Evolutionary conservation across 1,140 invertebrate species (phyloP), one percentile per base, ranked within the genome.

Genomic region (Cotesia vestalis): DNA sequence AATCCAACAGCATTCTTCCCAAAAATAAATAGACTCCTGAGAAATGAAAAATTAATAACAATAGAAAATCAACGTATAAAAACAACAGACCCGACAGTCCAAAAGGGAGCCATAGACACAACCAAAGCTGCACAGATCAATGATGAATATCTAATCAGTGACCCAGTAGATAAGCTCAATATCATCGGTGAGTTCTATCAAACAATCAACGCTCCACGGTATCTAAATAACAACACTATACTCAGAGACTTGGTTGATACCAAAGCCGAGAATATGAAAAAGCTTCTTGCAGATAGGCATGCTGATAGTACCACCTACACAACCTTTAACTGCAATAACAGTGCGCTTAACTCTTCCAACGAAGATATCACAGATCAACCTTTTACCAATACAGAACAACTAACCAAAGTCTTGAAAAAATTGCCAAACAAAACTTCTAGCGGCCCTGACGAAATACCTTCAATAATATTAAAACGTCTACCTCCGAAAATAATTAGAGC

Each of bases 381-480:
- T 12, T 70, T 74, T 12, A 36, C 17, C 11, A 68, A 20, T 9
- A 57, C 4, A 17, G 2, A 12, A 1, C 5, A 61, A 40, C 9
- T 74, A 34, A 34, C 3, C 6, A 46, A 57, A 59, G 62, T 71
- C 6, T 51, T 72, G 8, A 60, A 66, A 12, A 61, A 63, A 4
- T 27, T 74, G 1, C 27, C 20, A 40, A 70, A 72, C 20, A 74
- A 76, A 71, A 72, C 57, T 20, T 76, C 75, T 40, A 17, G 38
- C 11, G 72, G 75, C n/a, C 27, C 69, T 12, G 66, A 76, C 53
- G 36, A 52, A 3, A 73, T 76, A 8, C 72, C 72, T 2, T 17
- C 59, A 2, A 64, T 74, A 34, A 59, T 72, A 8, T 17, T 76
- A 2, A 73, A 74, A 64, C 55, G 69, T 17, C 4, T 74, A 3